Evolutionary conservation across 2,797 vertebrate species (phyloP).

Genomic region (Phyllotis vaccarum): DNA sequence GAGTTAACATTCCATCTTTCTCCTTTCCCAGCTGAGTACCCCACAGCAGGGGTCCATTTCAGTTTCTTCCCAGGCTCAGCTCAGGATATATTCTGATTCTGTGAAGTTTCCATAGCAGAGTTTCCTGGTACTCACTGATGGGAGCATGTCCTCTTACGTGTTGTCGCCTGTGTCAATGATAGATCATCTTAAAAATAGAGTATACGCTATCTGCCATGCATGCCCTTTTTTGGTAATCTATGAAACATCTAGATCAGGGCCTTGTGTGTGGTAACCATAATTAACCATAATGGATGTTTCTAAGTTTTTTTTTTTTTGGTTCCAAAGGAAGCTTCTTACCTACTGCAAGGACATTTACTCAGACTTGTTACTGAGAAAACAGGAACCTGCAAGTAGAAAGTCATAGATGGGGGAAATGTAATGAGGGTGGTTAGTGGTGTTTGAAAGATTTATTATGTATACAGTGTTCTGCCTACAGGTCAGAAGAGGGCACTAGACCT

Average conservation of each 20-base stretch:
- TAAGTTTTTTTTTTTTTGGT: slow-evolving; percentile 15
- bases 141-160: neutral
- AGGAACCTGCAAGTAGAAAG: neutral
- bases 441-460: no score
- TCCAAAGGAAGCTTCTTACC: slow-evolving; percentile 28
- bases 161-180: neutral
- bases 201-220: neutral
- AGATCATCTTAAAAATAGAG: neutral
- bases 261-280: neutral
- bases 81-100: neutral
- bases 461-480: no score
- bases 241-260: neutral
- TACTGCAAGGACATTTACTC: neutral
- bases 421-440: neutral
- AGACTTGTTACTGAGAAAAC: neutral
- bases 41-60: neutral
- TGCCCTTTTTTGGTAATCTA: neutral
- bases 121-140: neutral
- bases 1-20: neutral
- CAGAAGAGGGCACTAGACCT: no score
- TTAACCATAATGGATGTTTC: neutral
- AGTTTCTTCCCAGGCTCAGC: neutral
- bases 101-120: neutral
- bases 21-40: neutral
- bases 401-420: neutral